phyloP scores from a whole-genome alignment of 2,113 vertebrate genomes.

The Pelvicachromis taeniatus region DNA sequence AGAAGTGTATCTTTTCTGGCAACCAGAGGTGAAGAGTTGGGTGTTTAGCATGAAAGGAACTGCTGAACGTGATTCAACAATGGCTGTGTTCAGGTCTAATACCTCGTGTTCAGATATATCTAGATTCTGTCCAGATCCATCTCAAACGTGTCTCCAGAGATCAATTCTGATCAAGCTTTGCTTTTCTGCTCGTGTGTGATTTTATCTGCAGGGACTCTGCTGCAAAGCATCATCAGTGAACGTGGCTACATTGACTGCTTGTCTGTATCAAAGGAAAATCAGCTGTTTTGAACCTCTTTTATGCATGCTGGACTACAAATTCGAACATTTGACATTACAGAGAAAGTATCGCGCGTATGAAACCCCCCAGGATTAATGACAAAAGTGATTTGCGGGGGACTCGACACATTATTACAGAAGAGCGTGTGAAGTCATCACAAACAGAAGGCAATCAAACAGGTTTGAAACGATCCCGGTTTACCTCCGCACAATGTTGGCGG shows the following conservation, averaged over 20 bases:
- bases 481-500: not conserved
- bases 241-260: not conserved
- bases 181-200: slow-evolving; percentile 7
- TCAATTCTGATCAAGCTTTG: not conserved
- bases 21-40: not conserved
- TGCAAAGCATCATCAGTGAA: not conserved
- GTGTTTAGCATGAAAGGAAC: not conserved
- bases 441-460: not conserved
- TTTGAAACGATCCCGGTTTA: not conserved
- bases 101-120: not conserved
- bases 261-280: not conserved
- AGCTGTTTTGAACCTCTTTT: not conserved
- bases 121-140: slow-evolving; percentile 5
- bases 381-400: not conserved
- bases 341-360: not conserved
- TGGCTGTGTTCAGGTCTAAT: not conserved
- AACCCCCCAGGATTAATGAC: not conserved
- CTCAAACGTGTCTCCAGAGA: slow-evolving; percentile 6
- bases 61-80: not conserved
- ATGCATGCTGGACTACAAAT: not conserved
- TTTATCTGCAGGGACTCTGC: slow-evolving; percentile 5
- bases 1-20: not conserved
- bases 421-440: not conserved
- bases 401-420: not conserved
- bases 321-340: not conserved